phyloP scores from a whole-genome alignment of 2,797 vertebrate species.

The Oreochromis mossambicus region DNA sequence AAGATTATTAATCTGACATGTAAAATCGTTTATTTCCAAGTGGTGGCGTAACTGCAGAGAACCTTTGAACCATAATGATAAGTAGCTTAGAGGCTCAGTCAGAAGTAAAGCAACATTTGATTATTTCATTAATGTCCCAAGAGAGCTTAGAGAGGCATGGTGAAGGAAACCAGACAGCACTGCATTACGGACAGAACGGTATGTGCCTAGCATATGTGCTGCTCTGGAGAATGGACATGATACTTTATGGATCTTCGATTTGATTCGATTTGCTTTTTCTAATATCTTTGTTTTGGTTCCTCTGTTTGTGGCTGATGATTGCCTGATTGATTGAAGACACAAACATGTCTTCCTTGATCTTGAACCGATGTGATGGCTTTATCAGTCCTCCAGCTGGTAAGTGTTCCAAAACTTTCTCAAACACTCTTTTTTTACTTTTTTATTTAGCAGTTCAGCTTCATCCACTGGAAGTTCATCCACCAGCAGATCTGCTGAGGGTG shows the following conservation, averaged over 20 bases:
- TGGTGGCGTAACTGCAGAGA: slow-evolving; percentile 14
- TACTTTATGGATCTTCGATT: background rate
- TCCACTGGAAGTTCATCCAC: slow-evolving; percentile 56
- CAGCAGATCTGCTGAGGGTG: slow-evolving; percentile 54
- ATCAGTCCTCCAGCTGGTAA: background rate
- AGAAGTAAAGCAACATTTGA: slow-evolving; percentile 34
- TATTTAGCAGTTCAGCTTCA: slow-evolving; percentile 61
- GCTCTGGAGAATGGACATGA: background rate
- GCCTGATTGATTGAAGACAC: background rate
- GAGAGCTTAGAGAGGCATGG: slow-evolving; percentile 25
- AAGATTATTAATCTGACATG: background rate
- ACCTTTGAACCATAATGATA: slow-evolving; percentile 59
- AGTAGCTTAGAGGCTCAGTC: slow-evolving; percentile 57
- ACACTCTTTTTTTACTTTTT: background rate
- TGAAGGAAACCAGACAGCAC: background rate
- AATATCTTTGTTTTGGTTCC: background rate
- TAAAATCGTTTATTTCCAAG: background rate
- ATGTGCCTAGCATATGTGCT: background rate
- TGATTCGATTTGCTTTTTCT: fast-evolving
- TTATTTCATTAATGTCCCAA: slow-evolving; percentile 46
- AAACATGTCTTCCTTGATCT: background rate
- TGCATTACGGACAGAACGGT: background rate
- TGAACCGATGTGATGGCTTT: fast-evolving
- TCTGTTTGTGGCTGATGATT: background rate
- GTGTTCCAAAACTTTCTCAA: background rate